Evolutionary conservation across 2,888 invertebrate genomes (phyloP).

Genomic region (Hyles lineata): DNA sequence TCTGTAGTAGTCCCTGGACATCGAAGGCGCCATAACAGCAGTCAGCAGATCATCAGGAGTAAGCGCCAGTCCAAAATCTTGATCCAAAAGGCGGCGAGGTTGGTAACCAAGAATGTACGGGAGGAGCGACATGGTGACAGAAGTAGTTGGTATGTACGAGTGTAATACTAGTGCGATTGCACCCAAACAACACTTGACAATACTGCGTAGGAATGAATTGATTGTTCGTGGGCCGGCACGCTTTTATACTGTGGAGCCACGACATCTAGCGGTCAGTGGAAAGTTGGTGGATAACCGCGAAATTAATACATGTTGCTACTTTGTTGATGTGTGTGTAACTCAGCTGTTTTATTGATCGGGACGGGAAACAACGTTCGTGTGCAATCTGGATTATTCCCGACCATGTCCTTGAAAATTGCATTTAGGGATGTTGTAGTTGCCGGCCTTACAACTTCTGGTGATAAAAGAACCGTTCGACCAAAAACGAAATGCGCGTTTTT

Average conservation of each 20-base stretch:
- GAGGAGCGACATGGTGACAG: conserved; percentile 54
- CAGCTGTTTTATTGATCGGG: conserved; percentile 41
- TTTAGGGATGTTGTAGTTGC: conserved; percentile 4
- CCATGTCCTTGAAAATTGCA: conserved; percentile 35
- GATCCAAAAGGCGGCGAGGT: conserved; percentile 67
- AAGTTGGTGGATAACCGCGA: conserved; percentile 10
- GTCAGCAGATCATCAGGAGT: conserved; percentile 72
- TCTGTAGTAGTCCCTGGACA: conserved; percentile 62
- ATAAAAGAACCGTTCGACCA: not conserved
- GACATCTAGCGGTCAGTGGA: conserved; percentile 51
- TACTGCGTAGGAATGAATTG: conserved; percentile 42
- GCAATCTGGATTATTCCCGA: conserved; percentile 34
- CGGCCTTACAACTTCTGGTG: not conserved
- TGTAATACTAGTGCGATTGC: conserved; percentile 12
- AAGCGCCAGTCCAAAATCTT: conserved; percentile 74
- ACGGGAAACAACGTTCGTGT: conserved; percentile 31
- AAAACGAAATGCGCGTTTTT: too few relatives aligned
- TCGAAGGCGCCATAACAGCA: conserved; percentile 53
- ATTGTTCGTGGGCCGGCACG: conserved; percentile 43
- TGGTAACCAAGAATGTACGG: conserved; percentile 53
- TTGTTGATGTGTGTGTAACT: conserved; percentile 24
- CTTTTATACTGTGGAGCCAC: conserved; percentile 53
- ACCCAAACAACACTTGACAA: conserved; percentile 37
- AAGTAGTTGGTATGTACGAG: conserved; percentile 13
- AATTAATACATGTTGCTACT: conserved; percentile 34